Evolutionary conservation across 2,113 vertebrate genomes (phyloP).

Genomic region (Scomber scombrus): DNA sequence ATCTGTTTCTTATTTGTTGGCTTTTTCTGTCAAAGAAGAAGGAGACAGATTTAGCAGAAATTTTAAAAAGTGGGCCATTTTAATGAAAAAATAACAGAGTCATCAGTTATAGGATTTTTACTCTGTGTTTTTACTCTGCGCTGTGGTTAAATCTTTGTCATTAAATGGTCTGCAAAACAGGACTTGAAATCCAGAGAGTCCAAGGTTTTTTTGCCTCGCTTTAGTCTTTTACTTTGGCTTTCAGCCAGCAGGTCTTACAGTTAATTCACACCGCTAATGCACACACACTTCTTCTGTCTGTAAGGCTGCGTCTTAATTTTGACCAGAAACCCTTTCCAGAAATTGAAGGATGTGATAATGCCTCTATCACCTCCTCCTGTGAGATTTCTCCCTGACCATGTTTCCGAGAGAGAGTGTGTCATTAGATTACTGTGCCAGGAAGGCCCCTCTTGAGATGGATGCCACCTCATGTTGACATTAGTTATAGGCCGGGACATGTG

Average conservation of each 20-base stretch:
- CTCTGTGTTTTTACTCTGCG: constrained; percentile 56
- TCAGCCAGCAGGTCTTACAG: not conserved
- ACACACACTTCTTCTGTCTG: constrained; percentile 8
- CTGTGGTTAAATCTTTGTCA: constrained; percentile 48
- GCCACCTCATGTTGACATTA: constrained; percentile 51
- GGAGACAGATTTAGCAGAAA: constrained; percentile 32
- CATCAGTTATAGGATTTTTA: constrained; percentile 60
- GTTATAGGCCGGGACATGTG: constrained; percentile 51
- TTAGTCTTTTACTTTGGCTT: constrained; percentile 29
- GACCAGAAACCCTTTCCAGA: constrained; percentile 1
- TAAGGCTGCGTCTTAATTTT: constrained; percentile 15
- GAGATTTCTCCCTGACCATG: constrained; percentile 26
- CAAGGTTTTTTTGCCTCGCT: constrained; percentile 6
- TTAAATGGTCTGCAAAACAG: constrained; percentile 40
- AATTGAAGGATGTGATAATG: constrained; percentile 40
- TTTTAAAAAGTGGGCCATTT: constrained; percentile 52
- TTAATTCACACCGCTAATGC: not conserved
- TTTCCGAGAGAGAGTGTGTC: constrained; percentile 44
- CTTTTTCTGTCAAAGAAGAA: constrained; percentile 39
- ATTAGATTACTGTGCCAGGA: constrained; percentile 48
- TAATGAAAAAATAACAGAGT: constrained; percentile 62
- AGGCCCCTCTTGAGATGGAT: constrained; percentile 45
- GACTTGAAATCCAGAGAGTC: constrained; percentile 43
- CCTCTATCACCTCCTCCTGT: constrained; percentile 17
- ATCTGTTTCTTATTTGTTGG: constrained; percentile 71